Conservation (phyloP, 2,113 vertebrate genomes). For the Trichechus manatus region DNA sequence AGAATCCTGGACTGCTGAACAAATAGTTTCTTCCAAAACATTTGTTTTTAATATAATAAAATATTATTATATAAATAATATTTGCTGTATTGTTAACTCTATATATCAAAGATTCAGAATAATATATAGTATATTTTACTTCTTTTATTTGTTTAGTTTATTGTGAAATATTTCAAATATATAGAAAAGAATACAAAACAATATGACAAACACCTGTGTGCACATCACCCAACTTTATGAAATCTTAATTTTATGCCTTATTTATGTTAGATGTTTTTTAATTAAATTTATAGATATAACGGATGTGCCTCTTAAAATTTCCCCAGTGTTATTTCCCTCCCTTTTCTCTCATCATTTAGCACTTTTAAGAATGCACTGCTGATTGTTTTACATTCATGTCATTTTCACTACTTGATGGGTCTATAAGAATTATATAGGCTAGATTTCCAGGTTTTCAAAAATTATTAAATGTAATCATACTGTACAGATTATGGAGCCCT, state of each 20-base stretch:
- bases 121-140: background rate
- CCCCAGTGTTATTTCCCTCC: background rate
- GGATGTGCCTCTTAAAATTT: background rate
- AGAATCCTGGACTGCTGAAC: background rate
- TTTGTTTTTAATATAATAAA: constrained; percentile 53
- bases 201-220: background rate
- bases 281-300: background rate
- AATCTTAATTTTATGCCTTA: background rate
- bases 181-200: background rate
- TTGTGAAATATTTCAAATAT: constrained; percentile 23
- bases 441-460: background rate
- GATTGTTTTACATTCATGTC: background rate
- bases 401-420: constrained; percentile 9
- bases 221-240: background rate
- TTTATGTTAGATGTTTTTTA: background rate
- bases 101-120: background rate
- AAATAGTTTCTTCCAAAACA: background rate
- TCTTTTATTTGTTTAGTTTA: background rate
- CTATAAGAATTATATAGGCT: background rate
- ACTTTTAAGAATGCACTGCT: background rate
- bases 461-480: background rate
- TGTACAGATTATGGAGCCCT: background rate
- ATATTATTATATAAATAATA: background rate
- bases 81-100: constrained; percentile 20
- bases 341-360: background rate